These are phyloP conservation scores for Lepidochitona cinerea DNA, from an alignment of 2,888 invertebrate species.

Conservation along the genomic window DNA sequence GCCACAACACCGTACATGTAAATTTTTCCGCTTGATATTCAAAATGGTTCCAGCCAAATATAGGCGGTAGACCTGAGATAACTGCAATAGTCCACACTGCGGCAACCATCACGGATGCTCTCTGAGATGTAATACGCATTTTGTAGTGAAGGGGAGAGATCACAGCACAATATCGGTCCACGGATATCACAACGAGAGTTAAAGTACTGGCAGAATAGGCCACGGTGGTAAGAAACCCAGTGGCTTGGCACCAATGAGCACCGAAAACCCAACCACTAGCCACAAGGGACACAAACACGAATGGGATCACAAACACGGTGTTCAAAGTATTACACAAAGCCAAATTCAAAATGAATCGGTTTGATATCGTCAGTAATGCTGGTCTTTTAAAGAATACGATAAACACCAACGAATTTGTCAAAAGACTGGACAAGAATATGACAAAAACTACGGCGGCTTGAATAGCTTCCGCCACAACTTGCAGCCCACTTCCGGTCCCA, in stretches of 20 bases:
- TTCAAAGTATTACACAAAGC: constrained; percentile 73
- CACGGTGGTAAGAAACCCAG: constrained; percentile 78
- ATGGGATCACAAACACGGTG: constrained; percentile 72
- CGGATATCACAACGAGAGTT: constrained; percentile 77
- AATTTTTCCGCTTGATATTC: constrained; percentile 56
- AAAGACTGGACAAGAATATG: constrained; percentile 74
- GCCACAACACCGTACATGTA: constrained; percentile 61
- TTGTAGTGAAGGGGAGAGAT: constrained; percentile 79
- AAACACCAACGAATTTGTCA: constrained; percentile 81
- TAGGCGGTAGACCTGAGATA: constrained; percentile 68
- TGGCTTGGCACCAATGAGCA: constrained; percentile 72
- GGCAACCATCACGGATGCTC: constrained; percentile 71
- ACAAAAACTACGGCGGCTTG: constrained; percentile 28
- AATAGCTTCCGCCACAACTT: neutral
- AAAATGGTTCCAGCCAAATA: constrained; percentile 62
- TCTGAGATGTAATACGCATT: constrained; percentile 72
- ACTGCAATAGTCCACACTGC: constrained; percentile 70
- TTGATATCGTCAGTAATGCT: constrained; percentile 83
- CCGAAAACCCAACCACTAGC: constrained; percentile 61
- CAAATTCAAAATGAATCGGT: constrained; percentile 77
- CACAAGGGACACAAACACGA: constrained; percentile 69
- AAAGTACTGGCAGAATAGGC: constrained; percentile 78
- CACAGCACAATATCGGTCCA: constrained; percentile 80
- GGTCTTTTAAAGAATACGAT: constrained; percentile 82
- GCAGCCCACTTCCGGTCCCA: neutral